Percentiles rank a stretch among this genome's conserved stretches.
phyloP scores from a whole-genome alignment of 2,797 vertebrate species.

The Amblyraja radiata region DNA sequence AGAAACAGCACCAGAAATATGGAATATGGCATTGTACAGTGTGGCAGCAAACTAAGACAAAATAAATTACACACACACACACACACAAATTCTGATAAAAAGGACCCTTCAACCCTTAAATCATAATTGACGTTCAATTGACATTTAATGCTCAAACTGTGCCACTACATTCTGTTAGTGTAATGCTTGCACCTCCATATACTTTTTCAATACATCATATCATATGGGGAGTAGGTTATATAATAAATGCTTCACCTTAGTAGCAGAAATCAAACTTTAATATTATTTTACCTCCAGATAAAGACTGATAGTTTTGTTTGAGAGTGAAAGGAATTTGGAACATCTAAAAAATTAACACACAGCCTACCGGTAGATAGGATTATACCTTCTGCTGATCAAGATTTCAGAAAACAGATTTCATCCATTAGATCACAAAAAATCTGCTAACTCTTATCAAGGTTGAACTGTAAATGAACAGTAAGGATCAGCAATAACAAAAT shows the following conservation, averaged over 20 bases:
- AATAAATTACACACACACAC: neutral
- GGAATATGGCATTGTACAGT: neutral
- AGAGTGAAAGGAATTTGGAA: neutral
- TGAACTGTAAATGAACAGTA: neutral
- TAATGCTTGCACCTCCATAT: neutral
- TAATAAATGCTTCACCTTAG: neutral
- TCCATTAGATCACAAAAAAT: neutral
- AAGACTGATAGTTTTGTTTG: neutral
- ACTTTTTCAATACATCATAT: neutral
- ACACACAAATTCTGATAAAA: neutral
- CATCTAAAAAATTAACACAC: neutral
- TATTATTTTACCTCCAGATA: neutral
- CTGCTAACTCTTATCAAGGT: neutral
- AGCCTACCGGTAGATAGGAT: neutral
- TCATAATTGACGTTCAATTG: neutral
- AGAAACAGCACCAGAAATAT: neutral
- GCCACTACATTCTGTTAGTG: neutral
- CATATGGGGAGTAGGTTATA: neutral
- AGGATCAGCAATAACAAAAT: slow-evolving; percentile 5
- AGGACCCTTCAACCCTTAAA: neutral
- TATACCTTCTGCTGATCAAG: neutral
- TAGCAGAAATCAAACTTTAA: slow-evolving; percentile 10
- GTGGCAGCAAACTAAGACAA: no score
- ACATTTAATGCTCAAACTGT: slow-evolving; percentile 24
- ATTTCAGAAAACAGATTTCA: neutral